Conservation (phyloP, 2,113 vertebrate species). For the Tenrec ecaudatus region DNA sequence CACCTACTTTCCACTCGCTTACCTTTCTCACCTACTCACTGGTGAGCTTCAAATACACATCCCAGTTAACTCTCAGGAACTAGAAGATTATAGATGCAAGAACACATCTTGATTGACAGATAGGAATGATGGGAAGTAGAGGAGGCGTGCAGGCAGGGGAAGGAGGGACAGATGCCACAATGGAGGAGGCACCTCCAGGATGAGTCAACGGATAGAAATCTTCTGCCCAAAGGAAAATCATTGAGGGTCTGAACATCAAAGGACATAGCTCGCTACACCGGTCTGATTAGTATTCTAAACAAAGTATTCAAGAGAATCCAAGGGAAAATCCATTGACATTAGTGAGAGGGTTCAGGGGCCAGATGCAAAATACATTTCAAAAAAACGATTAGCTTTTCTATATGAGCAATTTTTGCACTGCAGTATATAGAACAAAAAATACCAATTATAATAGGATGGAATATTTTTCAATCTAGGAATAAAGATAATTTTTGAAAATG, state of each 20-base stretch:
- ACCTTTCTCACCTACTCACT: neutral
- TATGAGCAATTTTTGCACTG: slow-evolving; percentile 25
- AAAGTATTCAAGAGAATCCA: neutral
- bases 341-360: neutral
- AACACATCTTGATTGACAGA: neutral
- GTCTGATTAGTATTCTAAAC: slow-evolving; percentile 18
- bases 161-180: neutral
- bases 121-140: neutral
- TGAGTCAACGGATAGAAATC: neutral
- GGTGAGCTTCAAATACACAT: neutral
- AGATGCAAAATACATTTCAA: slow-evolving; percentile 52
- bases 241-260: slow-evolving; percentile 17
- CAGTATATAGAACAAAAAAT: slow-evolving; percentile 61
- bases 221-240: neutral
- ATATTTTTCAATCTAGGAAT: slow-evolving; percentile 20
- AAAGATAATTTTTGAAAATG: slow-evolving; percentile 7
- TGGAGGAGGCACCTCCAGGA: neutral
- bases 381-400: slow-evolving; percentile 32
- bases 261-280: neutral
- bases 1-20: neutral
- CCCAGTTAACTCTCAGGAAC: neutral
- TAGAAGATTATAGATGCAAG: neutral
- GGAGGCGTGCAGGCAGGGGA: neutral
- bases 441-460: slow-evolving; percentile 38
- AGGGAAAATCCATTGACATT: slow-evolving; percentile 29